A percentile compares a stretch with the other conserved stretches of the same genome.
These are phyloP conservation scores for Paraplagusia blochii DNA, from an alignment of 2,113 vertebrate genomes.

Conservation along the genomic window DNA sequence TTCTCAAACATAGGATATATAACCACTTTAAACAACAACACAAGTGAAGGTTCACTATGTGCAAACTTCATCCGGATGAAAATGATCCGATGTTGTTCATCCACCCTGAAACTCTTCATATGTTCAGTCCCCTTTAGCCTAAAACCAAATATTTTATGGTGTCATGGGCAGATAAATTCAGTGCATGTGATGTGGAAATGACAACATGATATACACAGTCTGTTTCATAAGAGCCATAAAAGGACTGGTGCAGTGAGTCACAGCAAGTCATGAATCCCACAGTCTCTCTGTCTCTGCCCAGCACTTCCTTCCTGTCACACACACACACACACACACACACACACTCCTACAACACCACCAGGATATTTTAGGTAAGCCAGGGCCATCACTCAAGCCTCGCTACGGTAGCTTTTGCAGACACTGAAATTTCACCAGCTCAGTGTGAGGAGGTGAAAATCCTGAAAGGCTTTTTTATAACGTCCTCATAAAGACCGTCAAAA, in stretches of 20 bases:
- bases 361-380: conserved; percentile 1
- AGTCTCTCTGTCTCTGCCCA: neutral
- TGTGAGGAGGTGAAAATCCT: neutral
- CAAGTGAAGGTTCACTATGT: too few relatives aligned
- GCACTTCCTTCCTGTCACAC: neutral
- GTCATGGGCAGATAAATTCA: neutral
- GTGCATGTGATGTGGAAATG: neutral
- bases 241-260: neutral
- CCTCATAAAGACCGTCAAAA: neutral
- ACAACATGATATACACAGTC: conserved; percentile 1
- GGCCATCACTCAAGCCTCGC: neutral
- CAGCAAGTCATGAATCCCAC: neutral
- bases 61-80: too few relatives aligned
- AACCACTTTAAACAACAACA: too few relatives aligned
- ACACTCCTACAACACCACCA: neutral
- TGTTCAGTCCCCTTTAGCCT: too few relatives aligned
- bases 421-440: neutral
- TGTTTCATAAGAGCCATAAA: conserved; percentile 13
- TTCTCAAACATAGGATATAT: too few relatives aligned
- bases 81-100: too few relatives aligned
- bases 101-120: too few relatives aligned
- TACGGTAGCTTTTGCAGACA: neutral
- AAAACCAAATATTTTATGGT: neutral
- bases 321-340: conserved; percentile 2
- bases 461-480: neutral